These are phyloP conservation scores for Harpagoxenus sublaevis DNA, from an alignment of 2,888 invertebrate species.

Conservation along the genomic window DNA sequence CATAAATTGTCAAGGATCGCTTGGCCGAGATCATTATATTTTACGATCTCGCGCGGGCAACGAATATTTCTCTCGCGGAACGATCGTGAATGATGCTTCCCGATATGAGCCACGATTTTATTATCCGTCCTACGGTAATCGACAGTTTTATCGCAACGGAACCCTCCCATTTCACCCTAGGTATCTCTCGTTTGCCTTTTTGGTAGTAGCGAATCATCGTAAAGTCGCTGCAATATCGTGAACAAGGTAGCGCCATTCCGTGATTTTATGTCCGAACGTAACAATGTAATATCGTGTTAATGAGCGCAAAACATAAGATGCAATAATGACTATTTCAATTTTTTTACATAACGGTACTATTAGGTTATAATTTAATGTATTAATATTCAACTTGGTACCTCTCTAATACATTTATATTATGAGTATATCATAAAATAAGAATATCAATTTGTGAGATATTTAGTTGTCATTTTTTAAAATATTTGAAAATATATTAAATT, in stretches of 20 bases:
- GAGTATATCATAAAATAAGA: not conserved
- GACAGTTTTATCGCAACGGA: slow-evolving; percentile 45
- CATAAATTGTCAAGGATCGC: not conserved
- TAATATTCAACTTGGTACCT: no score
- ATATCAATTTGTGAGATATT: not conserved
- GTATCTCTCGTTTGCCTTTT: not conserved
- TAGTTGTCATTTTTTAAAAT: not conserved
- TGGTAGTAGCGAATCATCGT: slow-evolving; percentile 20
- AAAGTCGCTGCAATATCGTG: slow-evolving; percentile 30
- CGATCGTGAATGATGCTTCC: slow-evolving; percentile 49
- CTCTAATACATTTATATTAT: no score
- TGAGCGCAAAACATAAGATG: not conserved
- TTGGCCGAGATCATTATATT: slow-evolving; percentile 47
- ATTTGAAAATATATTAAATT: not conserved
- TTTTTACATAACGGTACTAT: not conserved
- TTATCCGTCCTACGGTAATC: slow-evolving; percentile 34
- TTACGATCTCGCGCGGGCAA: slow-evolving; percentile 50
- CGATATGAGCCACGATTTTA: slow-evolving; percentile 52
- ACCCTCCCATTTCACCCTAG: slow-evolving; percentile 2
- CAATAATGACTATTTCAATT: not conserved
- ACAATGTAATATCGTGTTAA: not conserved
- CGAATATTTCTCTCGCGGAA: slow-evolving; percentile 51
- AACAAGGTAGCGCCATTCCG: slow-evolving; percentile 9
- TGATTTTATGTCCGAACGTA: slow-evolving; percentile 1
- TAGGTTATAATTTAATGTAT: not conserved